Evolutionary conservation across 2,888 invertebrate genomes (phyloP).

Genomic region (Hypercompe scribonia): DNA sequence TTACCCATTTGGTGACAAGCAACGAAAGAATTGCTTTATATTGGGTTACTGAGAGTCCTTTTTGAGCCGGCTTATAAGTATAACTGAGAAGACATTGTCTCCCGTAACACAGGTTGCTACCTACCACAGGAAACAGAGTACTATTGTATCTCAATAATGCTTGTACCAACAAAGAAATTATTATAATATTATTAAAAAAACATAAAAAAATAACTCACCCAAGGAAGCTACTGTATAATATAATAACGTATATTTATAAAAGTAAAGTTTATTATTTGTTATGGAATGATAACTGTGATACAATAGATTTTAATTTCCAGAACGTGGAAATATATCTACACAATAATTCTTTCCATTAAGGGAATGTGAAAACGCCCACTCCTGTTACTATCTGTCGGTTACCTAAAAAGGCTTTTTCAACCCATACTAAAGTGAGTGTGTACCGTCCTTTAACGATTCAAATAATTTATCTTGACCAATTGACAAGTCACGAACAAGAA

Average conservation of each 20-base stretch:
- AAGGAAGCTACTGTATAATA: neutral
- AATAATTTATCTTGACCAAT: slow-evolving; percentile 44
- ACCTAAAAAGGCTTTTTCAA: slow-evolving; percentile 6
- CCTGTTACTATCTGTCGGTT: neutral
- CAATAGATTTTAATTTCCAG: neutral
- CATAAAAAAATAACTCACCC: neutral
- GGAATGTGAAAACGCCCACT: slow-evolving; percentile 2
- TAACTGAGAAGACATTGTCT: too few species aligned
- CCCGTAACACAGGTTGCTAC: too few species aligned
- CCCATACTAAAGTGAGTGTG: slow-evolving; percentile 5
- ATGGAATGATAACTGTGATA: neutral
- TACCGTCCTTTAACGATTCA: slow-evolving; percentile 22
- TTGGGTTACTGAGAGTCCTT: too few species aligned
- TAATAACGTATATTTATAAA: neutral
- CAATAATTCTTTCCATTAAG: neutral
- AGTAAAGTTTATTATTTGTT: neutral
- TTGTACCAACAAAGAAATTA: too few species aligned
- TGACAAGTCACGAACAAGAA: slow-evolving; percentile 48
- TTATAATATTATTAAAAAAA: too few species aligned
- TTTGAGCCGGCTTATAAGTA: too few species aligned
- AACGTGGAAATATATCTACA: neutral
- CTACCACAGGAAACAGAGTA: too few species aligned
- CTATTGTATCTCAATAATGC: too few species aligned
- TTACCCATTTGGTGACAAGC: too few species aligned
- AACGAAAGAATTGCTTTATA: too few species aligned